Evolutionary conservation across 2,113 vertebrate genomes (phyloP), one percentile per base, ranked within the genome.

Genomic region (Fukomys damarensis): DNA sequence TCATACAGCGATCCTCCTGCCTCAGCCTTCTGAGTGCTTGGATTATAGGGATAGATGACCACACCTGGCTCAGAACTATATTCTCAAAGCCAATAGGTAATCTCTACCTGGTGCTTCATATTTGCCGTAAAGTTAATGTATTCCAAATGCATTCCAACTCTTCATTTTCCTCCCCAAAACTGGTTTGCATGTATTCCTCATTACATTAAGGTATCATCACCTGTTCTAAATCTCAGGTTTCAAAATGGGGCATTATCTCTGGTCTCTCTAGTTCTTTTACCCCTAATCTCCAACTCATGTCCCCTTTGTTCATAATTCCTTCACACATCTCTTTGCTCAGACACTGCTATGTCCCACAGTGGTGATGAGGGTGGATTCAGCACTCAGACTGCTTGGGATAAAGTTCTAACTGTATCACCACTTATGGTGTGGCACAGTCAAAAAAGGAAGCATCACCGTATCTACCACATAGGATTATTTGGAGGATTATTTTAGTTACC

Each of bases 291-390:
- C 41, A 76, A 46, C 24, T 58, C 59, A 46, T 11, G 9, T 12
- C 38, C 54, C 32, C 24, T 88, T 49, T 74, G 63, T 38, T 43
- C 35, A 32, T 17, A 17, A 5, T 32, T 3, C 38, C 30, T 52
- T 30, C 11, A 12, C 0, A 7, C 1, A 19, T 26, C 16, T 17
- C 4, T 46, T 41, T 54, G 28, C 59, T 68, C 76, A 85, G 52
- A 70, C 6, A 38, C 16, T 5, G 12, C 41, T 11, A 49, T 2
- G 19, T 30, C 2, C 22, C 8, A 0, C 9, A 3, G 9, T 16
- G 19, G 7, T 58, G 22, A 61, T 26, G 30, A 17, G 14, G 17
- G 6, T 43, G 49, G 56, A 26, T 30, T 94, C 54, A 32, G 19
- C 28, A 65, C 35, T 43, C 10, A 43, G n/a, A 28, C 3, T 17